phyloP scores from a whole-genome alignment of 2,797 vertebrate species.

The Muscicapa comitata region DNA sequence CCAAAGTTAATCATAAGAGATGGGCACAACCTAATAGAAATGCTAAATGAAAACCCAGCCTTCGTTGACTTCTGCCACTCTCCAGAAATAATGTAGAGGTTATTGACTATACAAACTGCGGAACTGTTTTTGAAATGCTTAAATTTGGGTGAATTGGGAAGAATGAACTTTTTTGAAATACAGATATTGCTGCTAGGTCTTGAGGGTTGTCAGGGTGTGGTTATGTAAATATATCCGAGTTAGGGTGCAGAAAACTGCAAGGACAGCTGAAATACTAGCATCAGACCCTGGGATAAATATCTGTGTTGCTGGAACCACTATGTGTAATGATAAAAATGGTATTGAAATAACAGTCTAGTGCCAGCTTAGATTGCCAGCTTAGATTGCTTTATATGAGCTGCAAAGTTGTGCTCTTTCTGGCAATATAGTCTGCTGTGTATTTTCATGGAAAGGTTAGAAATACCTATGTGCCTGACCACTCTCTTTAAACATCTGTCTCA shows the following conservation, averaged over 20 bases:
- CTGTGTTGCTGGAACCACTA: not conserved
- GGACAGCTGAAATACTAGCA: not conserved
- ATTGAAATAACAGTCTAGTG: not conserved
- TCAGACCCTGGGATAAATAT: not conserved
- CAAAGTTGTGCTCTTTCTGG: not conserved
- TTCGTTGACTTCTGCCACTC: not conserved
- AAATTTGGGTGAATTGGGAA: not conserved
- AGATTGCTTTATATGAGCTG: not conserved
- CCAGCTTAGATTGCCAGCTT: not conserved
- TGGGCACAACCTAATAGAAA: not conserved
- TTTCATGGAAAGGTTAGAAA: not conserved
- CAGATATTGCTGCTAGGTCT: not conserved
- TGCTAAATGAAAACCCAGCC: not conserved
- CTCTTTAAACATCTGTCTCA: not conserved
- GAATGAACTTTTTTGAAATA: not conserved
- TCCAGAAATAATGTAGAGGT: not conserved
- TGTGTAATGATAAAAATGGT: not conserved
- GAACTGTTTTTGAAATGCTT: not conserved
- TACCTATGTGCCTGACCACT: not conserved
- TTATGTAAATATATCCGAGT: not conserved
- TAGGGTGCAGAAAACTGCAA: not conserved
- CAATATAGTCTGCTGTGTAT: not conserved
- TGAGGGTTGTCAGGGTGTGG: not conserved
- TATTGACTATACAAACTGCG: not conserved
- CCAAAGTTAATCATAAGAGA: not conserved